phyloP scores from a whole-genome alignment of 2,888 invertebrate genomes.

The Julus scanicus region DNA sequence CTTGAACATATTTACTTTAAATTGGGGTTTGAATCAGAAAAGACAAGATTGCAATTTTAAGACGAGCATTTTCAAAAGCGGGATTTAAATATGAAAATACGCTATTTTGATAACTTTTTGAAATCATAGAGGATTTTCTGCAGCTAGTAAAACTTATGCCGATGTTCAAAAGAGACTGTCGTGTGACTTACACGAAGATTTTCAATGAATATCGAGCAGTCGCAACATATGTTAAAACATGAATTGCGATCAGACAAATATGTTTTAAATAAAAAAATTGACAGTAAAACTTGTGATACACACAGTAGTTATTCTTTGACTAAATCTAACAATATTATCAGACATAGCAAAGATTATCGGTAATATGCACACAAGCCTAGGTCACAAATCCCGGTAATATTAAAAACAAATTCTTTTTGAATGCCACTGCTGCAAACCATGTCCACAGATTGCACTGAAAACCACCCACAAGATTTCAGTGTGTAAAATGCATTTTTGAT shows the following conservation, averaged over 20 bases:
- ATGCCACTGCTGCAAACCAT: background rate
- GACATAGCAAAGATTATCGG: background rate
- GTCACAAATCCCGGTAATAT: background rate
- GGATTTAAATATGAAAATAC: background rate
- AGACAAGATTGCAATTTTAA: background rate
- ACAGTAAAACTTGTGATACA: conserved; percentile 24
- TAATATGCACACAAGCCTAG: conserved; percentile 19
- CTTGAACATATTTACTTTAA: background rate
- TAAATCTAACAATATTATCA: conserved; percentile 23
- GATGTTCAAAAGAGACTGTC: no score
- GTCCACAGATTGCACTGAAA: background rate
- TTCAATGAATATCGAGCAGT: no score
- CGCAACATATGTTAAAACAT: background rate
- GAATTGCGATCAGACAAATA: background rate
- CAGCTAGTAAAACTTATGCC: no score
- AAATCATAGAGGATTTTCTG: no score
- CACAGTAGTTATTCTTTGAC: conserved; percentile 6
- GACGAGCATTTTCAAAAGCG: background rate
- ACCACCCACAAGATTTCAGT: background rate
- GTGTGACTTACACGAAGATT: no score
- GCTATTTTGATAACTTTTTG: background rate
- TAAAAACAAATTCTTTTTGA: background rate
- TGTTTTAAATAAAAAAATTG: background rate
- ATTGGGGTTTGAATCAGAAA: background rate
- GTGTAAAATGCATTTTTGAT: no score